Percentiles rank a stretch among this genome's conserved stretches.
phyloP scores from a whole-genome alignment of 2,888 invertebrate genomes.

The Phyto melanocephala region DNA sequence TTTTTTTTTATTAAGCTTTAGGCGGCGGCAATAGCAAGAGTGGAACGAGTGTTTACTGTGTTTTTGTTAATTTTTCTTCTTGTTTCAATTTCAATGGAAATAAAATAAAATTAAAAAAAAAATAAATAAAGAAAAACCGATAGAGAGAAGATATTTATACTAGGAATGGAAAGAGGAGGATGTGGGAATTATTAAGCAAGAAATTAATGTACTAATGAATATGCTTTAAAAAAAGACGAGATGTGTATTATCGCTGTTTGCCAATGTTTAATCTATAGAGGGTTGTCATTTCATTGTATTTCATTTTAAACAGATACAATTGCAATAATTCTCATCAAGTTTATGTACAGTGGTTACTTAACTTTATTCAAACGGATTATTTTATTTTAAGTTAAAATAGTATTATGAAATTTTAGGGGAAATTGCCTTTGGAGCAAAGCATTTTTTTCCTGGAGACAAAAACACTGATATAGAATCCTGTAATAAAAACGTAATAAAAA shows the following conservation, averaged over 20 bases:
- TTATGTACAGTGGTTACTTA: conserved; percentile 7
- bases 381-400: too few relatives aligned
- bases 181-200: neutral
- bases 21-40: conserved; percentile 73
- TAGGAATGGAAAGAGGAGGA: neutral
- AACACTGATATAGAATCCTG: too few relatives aligned
- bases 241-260: conserved; percentile 33
- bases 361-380: neutral
- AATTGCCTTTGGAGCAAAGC: too few relatives aligned
- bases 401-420: too few relatives aligned
- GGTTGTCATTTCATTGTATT: conserved; percentile 4
- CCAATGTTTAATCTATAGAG: conserved; percentile 25
- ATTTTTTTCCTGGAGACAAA: too few relatives aligned
- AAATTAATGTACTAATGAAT: conserved; percentile 49
- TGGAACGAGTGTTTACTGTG: conserved; percentile 68
- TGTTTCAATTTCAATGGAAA: conserved; percentile 50
- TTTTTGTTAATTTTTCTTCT: conserved; percentile 43
- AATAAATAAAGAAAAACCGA: conserved; percentile 67
- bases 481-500: too few relatives aligned
- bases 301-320: conserved; percentile 26
- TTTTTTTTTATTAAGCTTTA: conserved; percentile 68
- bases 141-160: conserved; percentile 12
- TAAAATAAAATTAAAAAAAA: conserved; percentile 66
- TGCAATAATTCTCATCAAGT: conserved; percentile 35
- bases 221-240: conserved; percentile 42